phyloP scores from a whole-genome alignment of 2,113 vertebrate genomes.

The Coptodon bakossiorum region DNA sequence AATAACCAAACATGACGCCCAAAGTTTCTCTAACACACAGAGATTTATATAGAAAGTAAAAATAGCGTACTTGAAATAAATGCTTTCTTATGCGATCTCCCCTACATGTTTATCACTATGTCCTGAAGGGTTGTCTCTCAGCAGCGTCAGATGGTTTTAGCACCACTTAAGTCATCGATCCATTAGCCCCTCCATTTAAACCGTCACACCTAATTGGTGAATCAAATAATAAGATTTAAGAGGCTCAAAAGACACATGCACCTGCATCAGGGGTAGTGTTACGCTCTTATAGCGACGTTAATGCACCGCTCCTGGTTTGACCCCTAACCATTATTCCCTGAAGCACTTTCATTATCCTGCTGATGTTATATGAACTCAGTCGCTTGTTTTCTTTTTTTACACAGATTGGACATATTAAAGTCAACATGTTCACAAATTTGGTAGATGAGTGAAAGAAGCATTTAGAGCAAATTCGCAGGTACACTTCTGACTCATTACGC shows the following conservation, averaged over 20 bases:
- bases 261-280: conserved; percentile 35
- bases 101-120: neutral
- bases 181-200: conserved; percentile 55
- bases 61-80: neutral
- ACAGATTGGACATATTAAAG: conserved; percentile 46
- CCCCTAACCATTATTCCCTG: conserved; percentile 24
- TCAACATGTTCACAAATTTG: conserved; percentile 19
- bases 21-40: neutral
- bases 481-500: conserved; percentile 46
- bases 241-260: conserved; percentile 57
- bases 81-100: neutral
- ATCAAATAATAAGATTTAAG: conserved; percentile 82
- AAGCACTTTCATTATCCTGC: conserved; percentile 30
- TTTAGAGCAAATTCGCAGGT: conserved; percentile 49
- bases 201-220: conserved; percentile 82
- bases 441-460: conserved; percentile 9
- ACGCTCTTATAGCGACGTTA: conserved; percentile 14
- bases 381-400: conserved; percentile 3
- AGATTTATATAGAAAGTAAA: neutral
- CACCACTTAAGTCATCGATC: conserved; percentile 71
- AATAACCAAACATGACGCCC: neutral
- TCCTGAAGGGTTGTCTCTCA: neutral
- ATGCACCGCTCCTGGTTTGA: conserved; percentile 27
- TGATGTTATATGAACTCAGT: neutral
- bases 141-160: conserved; percentile 81